Base-by-base conservation (phyloP, 2,888 invertebrate species). In the Scaptomyza parva region DNA sequence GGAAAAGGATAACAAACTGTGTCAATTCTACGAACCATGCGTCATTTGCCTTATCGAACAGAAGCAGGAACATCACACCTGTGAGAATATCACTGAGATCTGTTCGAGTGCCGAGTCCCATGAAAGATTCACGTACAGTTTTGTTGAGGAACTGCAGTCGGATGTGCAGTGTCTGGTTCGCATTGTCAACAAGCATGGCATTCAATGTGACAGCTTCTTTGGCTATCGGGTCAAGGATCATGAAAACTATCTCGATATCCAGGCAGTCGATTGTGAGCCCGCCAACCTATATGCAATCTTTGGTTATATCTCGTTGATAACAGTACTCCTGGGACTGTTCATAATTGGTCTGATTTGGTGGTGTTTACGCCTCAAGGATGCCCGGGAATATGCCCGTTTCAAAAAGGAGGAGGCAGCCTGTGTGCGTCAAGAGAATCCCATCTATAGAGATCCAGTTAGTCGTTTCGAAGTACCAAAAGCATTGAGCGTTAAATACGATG, bases 371-470 rank as follows among this genome's bases (percentile, higher is more conserved):
- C 83, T 92, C 0, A 92, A 93, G 0, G 94, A 94, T 73, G 92
- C 92, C 26, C 87, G 92, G 22, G 94, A 94, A 0, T 94, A 92
- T 70, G 93, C 93, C 0, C 92, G 92, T 58, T 94, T 94, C 65
- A 89, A 92, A 33, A 92, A 93, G 76, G 92, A 93, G 41, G 66
- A 67, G 37, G 44, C 35, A 0, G 76, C 57, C 0, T 51, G 44
- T 17, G 55, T 70, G 9, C 55, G 70, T 3, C 84, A 85, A 54
- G 82, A 78, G 35, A 85, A 85, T 63, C 95, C 95, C 0, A 81
- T 95, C 62, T 95, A 95, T 74, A 93, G 92, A 71, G 93, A 94
- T n/a, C 94, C 95, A 1, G 92, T 93, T 14, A 92, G 92, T 0
- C 90, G 92, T 54, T 94, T 94, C 74, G 90, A 90, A 64, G 92